phyloP scores from a whole-genome alignment of 2,113 vertebrate species.

The Polyodon spathula region DNA sequence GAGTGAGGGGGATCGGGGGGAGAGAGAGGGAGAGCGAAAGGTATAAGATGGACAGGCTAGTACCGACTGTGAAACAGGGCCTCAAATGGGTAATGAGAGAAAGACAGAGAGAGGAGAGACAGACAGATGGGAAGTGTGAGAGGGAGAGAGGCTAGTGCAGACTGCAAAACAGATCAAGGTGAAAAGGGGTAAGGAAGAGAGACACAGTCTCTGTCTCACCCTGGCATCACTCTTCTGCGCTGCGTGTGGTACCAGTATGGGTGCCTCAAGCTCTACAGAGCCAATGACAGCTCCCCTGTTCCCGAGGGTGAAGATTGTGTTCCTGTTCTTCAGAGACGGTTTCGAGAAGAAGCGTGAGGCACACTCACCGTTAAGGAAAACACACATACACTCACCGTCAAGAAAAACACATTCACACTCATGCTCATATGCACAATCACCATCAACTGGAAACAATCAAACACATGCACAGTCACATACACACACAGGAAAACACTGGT shows the following conservation, averaged over 20 bases:
- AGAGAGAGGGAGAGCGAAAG: not conserved
- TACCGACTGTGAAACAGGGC: conserved; percentile 77
- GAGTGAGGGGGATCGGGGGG: not conserved
- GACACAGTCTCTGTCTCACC: conserved; percentile 40
- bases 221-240: conserved; percentile 73
- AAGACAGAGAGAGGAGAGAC: no score
- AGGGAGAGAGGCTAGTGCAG: no score
- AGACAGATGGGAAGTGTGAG: no score
- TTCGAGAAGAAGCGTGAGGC: conserved; percentile 80
- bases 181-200: not conserved
- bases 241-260: conserved; percentile 80
- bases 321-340: conserved; percentile 77
- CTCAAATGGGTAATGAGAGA: not conserved
- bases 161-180: no score
- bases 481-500: not conserved
- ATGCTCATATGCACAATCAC: no score
- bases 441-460: not conserved
- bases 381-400: not conserved
- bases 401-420: not conserved
- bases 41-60: no score
- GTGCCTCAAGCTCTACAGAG: conserved; percentile 74
- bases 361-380: conserved; percentile 46
- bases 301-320: conserved; percentile 85
- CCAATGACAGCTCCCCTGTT: conserved; percentile 73
- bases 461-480: not conserved